Evolutionary conservation across 2,113 vertebrate genomes (phyloP).

Genomic region (Tympanuchus pallidicinctus): DNA sequence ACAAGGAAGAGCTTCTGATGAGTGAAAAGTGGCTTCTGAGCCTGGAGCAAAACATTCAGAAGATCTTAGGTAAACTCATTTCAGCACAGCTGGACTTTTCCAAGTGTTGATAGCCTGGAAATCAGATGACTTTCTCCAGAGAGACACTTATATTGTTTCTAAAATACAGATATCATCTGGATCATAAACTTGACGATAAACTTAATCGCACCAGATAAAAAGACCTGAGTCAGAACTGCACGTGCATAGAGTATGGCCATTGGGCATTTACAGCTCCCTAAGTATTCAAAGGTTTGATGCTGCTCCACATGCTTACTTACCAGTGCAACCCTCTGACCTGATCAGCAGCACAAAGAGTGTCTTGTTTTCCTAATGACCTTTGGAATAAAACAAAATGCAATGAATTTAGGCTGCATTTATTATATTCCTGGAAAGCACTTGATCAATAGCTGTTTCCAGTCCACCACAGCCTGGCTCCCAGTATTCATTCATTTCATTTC

Average conservation of each 20-base stretch:
- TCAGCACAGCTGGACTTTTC: not conserved
- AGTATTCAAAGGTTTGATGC: not conserved
- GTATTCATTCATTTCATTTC: not conserved
- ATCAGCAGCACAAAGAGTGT: not conserved
- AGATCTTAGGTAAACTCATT: not conserved
- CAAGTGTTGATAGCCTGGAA: not conserved
- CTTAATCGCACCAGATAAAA: not conserved
- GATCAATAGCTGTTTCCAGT: not conserved
- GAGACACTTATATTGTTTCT: not conserved
- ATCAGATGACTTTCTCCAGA: accelerated
- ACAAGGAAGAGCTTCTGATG: not conserved
- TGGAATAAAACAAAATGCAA: not conserved
- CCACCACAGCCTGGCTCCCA: not conserved
- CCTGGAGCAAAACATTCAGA: not conserved
- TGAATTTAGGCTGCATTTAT: not conserved
- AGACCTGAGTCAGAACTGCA: not conserved
- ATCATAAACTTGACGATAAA: not conserved
- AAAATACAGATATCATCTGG: not conserved
- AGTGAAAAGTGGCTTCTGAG: not conserved
- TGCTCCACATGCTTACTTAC: not conserved
- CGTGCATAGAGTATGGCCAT: not conserved
- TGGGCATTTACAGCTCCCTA: not conserved
- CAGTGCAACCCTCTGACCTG: not conserved
- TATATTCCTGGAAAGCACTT: not conserved
- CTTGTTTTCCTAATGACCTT: not conserved